These are phyloP conservation scores for Trigoniulus corallinus DNA, from an alignment of 1,140 invertebrate genomes.

Conservation along the genomic window DNA sequence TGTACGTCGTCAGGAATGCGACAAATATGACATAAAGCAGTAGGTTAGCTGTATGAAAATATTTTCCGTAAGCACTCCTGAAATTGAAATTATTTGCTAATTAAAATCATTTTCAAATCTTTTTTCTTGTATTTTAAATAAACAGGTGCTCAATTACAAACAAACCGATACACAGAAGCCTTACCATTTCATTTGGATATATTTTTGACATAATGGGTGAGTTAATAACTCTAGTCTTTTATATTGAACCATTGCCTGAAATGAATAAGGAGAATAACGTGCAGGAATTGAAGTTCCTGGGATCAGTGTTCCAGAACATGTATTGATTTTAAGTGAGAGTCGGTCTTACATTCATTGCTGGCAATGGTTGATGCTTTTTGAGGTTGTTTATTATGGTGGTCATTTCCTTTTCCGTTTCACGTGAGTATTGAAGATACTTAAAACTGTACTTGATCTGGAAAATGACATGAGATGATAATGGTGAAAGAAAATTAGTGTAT, in stretches of 20 bases:
- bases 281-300: neutral
- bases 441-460: conserved; percentile 8
- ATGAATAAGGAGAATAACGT: conserved; percentile 3
- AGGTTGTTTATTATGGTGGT: conserved; percentile 1
- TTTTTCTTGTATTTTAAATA: neutral
- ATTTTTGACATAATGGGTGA: conserved; percentile 65
- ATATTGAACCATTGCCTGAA: conserved; percentile 60
- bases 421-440: conserved; percentile 5
- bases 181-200: conserved; percentile 70
- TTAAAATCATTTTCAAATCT: neutral
- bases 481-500: neutral
- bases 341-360: conserved; percentile 8
- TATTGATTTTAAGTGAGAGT: neutral
- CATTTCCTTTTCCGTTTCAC: conserved; percentile 5
- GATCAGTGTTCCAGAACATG: neutral
- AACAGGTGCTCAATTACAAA: neutral
- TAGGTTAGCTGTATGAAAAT: conserved; percentile 57
- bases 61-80: conserved; percentile 49
- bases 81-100: neutral
- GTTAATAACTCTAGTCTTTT: conserved; percentile 61
- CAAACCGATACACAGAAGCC: conserved; percentile 14
- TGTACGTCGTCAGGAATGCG: conserved; percentile 48
- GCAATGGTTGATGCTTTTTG: neutral
- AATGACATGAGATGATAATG: neutral
- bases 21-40: conserved; percentile 56